Percentiles rank a stretch among this genome's conserved stretches.
phyloP scores from a whole-genome alignment of 2,888 invertebrate species.

The Abrostola triplasia region DNA sequence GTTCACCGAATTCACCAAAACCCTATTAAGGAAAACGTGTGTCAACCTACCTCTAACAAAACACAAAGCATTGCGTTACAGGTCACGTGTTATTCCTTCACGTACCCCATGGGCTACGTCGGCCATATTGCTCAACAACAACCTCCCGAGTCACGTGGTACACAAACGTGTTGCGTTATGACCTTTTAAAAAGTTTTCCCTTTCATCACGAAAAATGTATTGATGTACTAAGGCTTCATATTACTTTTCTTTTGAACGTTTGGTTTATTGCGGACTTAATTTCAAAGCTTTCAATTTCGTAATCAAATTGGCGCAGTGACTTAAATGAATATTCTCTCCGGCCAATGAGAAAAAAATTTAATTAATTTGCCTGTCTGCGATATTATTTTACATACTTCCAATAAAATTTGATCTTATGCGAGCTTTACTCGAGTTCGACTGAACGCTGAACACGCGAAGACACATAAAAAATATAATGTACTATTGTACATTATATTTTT shows the following conservation, averaged over 20 bases:
- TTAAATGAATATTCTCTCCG: too few species aligned
- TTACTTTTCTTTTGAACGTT: too few species aligned
- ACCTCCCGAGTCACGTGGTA: conserved; percentile 14
- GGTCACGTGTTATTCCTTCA: conserved; percentile 25
- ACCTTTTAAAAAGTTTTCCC: neutral
- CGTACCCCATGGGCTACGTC: neutral
- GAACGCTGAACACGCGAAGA: too few species aligned
- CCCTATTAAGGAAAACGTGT: neutral
- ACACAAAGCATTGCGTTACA: conserved; percentile 4
- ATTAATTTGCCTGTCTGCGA: too few species aligned
- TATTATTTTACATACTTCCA: too few species aligned
- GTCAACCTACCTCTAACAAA: neutral
- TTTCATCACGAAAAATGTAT: too few species aligned
- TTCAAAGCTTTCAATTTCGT: neutral
- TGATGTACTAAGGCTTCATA: too few species aligned
- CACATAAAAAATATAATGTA: too few species aligned
- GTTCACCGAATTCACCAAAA: neutral
- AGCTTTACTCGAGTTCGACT: too few species aligned
- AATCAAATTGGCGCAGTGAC: neutral
- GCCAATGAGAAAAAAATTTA: too few species aligned
- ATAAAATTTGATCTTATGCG: too few species aligned
- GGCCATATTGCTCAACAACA: neutral
- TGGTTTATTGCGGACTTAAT: neutral
- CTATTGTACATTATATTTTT: too few species aligned
- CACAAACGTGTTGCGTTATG: conserved; percentile 4